These are phyloP conservation scores for Cynocephalus volans DNA, from an alignment of 2,113 vertebrate species.

Conservation along the genomic window DNA sequence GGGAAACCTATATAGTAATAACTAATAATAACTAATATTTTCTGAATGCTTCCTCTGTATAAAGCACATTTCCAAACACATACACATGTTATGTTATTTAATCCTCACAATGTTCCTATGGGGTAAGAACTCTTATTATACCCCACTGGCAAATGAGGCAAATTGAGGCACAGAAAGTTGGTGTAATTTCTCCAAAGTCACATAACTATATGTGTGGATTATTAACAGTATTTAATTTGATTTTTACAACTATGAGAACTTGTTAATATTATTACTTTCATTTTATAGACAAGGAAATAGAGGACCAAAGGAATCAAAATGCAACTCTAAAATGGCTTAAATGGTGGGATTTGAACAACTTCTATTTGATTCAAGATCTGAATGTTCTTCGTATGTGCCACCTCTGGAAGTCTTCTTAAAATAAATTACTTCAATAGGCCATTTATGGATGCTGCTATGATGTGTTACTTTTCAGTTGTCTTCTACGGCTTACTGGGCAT, in stretches of 20 bases:
- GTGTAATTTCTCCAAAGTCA: background rate
- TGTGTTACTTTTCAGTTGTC: background rate
- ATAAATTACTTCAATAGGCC: background rate
- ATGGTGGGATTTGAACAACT: background rate
- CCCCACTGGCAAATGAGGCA: background rate
- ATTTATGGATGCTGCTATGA: background rate
- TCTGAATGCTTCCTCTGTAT: background rate
- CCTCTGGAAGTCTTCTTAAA: background rate
- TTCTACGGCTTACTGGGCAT: background rate
- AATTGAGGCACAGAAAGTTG: background rate
- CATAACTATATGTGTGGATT: background rate
- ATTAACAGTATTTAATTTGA: background rate
- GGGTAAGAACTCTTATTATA: background rate
- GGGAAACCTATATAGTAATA: background rate
- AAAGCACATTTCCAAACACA: background rate
- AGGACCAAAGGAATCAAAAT: background rate
- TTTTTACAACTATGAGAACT: background rate
- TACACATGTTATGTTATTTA: background rate
- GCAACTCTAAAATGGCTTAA: background rate
- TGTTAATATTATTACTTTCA: slow-evolving; percentile 24
- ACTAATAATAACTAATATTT: background rate
- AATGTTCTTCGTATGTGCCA: background rate
- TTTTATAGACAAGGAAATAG: slow-evolving; percentile 17
- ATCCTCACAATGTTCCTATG: background rate
- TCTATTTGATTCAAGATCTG: no score